phyloP scores from a whole-genome alignment of 2,888 invertebrate species.

The Lymantria monacha region DNA sequence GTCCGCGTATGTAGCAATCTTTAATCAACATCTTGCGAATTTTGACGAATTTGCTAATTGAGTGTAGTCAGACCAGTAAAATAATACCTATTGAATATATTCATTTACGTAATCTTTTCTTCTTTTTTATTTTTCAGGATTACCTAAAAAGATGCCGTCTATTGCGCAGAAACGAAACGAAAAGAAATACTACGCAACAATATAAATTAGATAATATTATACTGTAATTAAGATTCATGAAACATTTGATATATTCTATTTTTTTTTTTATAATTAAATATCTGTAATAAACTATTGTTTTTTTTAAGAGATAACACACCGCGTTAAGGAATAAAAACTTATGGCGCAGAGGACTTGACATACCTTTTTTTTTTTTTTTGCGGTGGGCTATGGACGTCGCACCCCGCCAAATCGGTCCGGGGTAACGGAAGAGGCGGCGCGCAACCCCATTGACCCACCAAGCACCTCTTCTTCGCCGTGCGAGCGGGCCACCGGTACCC shows the following conservation, averaged over 20 bases:
- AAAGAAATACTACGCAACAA: slow-evolving; percentile 2
- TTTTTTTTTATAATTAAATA: neutral
- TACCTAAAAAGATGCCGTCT: slow-evolving; percentile 40
- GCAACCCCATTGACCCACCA: too few species aligned
- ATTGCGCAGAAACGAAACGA: slow-evolving; percentile 16
- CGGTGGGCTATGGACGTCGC: too few species aligned
- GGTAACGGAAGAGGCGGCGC: too few species aligned
- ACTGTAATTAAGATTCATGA: neutral
- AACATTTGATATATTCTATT: neutral
- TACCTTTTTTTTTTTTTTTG: too few species aligned
- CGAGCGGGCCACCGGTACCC: too few species aligned
- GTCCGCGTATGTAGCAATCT: too few species aligned
- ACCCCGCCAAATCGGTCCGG: too few species aligned
- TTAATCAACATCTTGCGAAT: too few species aligned
- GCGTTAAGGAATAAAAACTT: neutral
- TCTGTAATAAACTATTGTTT: neutral
- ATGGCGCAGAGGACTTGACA: too few species aligned
- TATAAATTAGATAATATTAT: neutral
- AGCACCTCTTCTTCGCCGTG: too few species aligned
- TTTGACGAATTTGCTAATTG: too few species aligned
- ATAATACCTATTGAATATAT: neutral
- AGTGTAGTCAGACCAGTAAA: neutral
- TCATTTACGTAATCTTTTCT: slow-evolving; percentile 1
- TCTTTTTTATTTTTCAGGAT: slow-evolving; percentile 52
- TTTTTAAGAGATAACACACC: neutral